Conservation (phyloP, 2,113 vertebrate genomes). For the Pycnonotus jocosus region DNA sequence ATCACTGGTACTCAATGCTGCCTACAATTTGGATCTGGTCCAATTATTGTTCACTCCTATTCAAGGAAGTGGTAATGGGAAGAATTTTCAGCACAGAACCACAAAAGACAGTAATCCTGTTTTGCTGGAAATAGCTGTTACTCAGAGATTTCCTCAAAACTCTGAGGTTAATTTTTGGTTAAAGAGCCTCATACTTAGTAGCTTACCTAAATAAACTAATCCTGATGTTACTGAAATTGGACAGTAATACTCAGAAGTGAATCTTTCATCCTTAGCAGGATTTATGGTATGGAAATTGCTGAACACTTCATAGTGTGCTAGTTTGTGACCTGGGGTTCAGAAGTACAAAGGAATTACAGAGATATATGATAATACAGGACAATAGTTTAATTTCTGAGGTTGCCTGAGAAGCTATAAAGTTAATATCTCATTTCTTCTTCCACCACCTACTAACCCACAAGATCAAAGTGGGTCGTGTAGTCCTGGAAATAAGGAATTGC, state of each 20-base stretch:
- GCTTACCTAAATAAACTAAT: constrained; percentile 27
- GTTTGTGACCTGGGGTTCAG: constrained; percentile 46
- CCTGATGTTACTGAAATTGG: background rate
- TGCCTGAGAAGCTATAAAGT: constrained; percentile 37
- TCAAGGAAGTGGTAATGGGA: background rate
- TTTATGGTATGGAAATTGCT: constrained; percentile 47
- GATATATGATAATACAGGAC: constrained; percentile 42
- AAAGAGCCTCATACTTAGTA: background rate
- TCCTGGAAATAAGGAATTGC: constrained; percentile 42
- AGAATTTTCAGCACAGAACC: background rate
- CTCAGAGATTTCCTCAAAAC: background rate
- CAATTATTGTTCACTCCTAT: background rate
- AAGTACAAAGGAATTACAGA: constrained; percentile 47
- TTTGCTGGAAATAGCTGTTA: background rate
- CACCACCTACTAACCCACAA: constrained; percentile 4
- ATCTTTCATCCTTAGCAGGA: constrained; percentile 21
- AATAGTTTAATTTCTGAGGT: constrained; percentile 53
- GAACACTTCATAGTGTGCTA: constrained; percentile 13
- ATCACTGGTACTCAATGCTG: background rate
- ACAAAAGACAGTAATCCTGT: background rate
- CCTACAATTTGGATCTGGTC: background rate
- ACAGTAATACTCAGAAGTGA: background rate
- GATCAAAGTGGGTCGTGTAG: constrained; percentile 4
- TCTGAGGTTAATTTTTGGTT: background rate
- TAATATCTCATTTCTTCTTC: constrained; percentile 38